Evolutionary conservation across 2,888 invertebrate genomes (phyloP), one percentile per base, ranked within the genome.

Genomic region (Pristionchus entomophagus): DNA sequence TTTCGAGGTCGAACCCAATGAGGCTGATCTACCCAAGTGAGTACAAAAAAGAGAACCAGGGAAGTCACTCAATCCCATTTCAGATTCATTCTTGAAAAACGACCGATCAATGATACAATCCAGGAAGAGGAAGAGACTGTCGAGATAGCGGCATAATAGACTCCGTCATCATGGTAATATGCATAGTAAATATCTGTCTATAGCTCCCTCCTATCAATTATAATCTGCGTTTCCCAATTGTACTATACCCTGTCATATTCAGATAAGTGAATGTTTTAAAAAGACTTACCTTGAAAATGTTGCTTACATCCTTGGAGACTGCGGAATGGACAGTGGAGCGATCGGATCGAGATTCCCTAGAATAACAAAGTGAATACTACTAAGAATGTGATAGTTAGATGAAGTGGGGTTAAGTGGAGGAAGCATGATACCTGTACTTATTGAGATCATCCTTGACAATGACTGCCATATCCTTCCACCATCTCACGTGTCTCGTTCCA

Each of bases 281-380:
- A 19, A 41, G n/a, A n/a, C 88, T n/a, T 2, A 91, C 92, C 89
- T 97, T 97, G 94, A 99, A 97, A 38, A 98, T 96, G 2, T 95
- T 95, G 0, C 96, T 96, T n/a, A 99, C 97, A 94, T 99, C 98
- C 77, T 96, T 96, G 4, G 96, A 96, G 0, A 99, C 98, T 32
- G 97, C 96, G 91, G 96, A 96, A 94, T 99, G 97, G 89, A 99
- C 97, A 83, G 96, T 45, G 32, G 82, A 17, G 38, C 82, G 59
- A 41, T 62, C 82, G 17, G 62, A 83, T 22, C 45, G 45, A 29
- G 83, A 83, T 51, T 83, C 59, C 35, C 83, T 59, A 14, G n/a
- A n/a, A n/a, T n/a, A n/a, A n/a, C n/a, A n/a, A n/a, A n/a, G n/a
- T n/a, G n/a, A n/a, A n/a, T n/a, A n/a, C n/a, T n/a, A n/a, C n/a